These are phyloP conservation scores for Rhadinocentrus ornatus DNA, from an alignment of 2,797 vertebrate species.

Conservation along the genomic window DNA sequence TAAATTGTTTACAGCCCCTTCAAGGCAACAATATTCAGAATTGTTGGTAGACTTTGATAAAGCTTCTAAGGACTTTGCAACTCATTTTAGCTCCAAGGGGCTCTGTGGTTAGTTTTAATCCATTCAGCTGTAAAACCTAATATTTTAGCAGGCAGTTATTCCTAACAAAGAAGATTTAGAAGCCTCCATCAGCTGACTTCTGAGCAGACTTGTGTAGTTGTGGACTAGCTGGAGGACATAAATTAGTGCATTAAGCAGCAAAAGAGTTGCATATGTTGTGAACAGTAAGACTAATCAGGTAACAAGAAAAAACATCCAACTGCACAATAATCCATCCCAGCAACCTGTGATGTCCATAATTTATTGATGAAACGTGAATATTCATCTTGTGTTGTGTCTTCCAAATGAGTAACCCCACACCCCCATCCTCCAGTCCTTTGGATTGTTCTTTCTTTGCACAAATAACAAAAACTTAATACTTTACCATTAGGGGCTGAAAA, in stretches of 20 bases:
- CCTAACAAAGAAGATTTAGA: background rate
- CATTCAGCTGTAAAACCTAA: background rate
- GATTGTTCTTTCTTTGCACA: background rate
- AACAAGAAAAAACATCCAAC: background rate
- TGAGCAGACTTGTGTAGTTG: background rate
- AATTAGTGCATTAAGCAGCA: background rate
- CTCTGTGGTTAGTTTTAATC: background rate
- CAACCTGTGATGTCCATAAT: background rate
- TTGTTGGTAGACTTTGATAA: background rate
- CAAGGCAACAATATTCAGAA: background rate
- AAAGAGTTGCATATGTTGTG: background rate
- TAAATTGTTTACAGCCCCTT: background rate
- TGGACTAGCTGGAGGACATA: background rate
- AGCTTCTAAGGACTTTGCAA: background rate
- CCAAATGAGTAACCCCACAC: background rate
- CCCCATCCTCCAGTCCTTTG: too few species aligned
- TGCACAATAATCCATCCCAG: background rate
- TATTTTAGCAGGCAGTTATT: background rate
- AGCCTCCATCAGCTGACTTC: background rate
- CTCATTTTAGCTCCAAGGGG: background rate
- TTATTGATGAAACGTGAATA: background rate
- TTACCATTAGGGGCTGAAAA: background rate
- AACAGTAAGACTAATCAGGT: background rate
- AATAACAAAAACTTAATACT: background rate
- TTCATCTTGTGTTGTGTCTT: background rate